Evolutionary conservation across 2,888 invertebrate genomes (phyloP), one percentile per base, ranked within the genome.

Genomic region (Notodonta dromedarius): DNA sequence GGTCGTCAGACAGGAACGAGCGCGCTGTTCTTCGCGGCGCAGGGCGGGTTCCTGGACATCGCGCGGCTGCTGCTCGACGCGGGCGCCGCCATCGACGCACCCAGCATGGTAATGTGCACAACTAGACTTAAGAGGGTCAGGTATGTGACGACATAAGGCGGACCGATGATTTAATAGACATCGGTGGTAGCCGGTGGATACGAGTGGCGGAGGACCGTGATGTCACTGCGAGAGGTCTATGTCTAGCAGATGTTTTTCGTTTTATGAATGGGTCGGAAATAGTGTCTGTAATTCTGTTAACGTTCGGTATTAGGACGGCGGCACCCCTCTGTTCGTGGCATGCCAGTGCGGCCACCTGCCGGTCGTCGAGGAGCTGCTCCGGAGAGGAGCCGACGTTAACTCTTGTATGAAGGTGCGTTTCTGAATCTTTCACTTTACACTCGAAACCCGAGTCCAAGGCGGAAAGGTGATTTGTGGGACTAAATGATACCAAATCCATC

Each of bases 11-110:
- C 98, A 62, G 98, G 98, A 65, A 98, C 98, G 55, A 97, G 97
- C 68, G 97, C 98, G 55, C 91, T 99, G 78, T 98, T 98, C 93
- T 98, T 98, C 90, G 98, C 98, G 63, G 97, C 98, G 16, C 98
- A 99, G 89, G 97, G 97, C 72, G 98, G 98, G 9, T 98, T 96
- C 91, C 91, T 97, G 72, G 97, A 98, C 84, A 96, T 98, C 69
- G 97, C 97, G 35, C 93, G 94, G 66, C 91, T 97, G 69, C 93
- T 99, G 73, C 91, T 98, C 62, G 96, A 97, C 79, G 94, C 96
- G 73, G 97, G 97, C 14, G 97, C 97, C 0, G 94, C 94, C 61
- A 95, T 98, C 65, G 97, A 98, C 87, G 96, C 96, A 14, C 95
- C 96, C 12, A 97, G 97, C 80, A 95, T 96, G 87, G 97, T 97